A percentile compares a stretch with the other conserved stretches of the same genome.
These are phyloP conservation scores for Leucoptera coffeella DNA, from an alignment of 2,888 invertebrate genomes.

Conservation along the genomic window DNA sequence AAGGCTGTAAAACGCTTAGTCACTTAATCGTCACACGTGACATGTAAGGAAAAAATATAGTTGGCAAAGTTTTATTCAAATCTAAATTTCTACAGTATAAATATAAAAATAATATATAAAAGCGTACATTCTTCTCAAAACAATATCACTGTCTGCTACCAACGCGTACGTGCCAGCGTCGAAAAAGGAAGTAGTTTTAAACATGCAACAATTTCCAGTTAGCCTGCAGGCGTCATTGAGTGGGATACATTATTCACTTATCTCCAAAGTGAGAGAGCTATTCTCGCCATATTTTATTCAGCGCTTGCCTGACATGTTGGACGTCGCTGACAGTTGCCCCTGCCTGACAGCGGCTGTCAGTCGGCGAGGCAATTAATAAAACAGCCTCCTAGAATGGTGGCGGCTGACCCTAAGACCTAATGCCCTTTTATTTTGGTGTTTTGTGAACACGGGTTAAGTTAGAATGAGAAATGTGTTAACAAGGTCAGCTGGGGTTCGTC, in stretches of 20 bases:
- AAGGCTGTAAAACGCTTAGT: too few relatives aligned
- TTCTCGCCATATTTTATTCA: constrained; percentile 43
- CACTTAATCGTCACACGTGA: too few relatives aligned
- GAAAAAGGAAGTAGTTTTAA: too few relatives aligned
- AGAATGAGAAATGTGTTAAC: constrained; percentile 10
- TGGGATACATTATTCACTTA: constrained; percentile 36
- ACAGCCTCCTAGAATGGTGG: constrained; percentile 37
- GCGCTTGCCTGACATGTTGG: constrained; percentile 44
- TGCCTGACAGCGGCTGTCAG: constrained; percentile 20
- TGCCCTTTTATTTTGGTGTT: constrained; percentile 39
- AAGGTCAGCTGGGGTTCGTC: too few relatives aligned
- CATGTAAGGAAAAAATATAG: too few relatives aligned
- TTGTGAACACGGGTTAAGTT: constrained; percentile 23
- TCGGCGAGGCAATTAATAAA: constrained; percentile 42
- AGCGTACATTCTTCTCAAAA: background rate
- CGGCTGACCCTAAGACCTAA: constrained; percentile 46
- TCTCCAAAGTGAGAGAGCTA: constrained; percentile 41
- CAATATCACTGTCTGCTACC: background rate
- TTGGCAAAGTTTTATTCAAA: too few relatives aligned
- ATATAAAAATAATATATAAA: too few relatives aligned
- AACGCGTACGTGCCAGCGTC: too few relatives aligned
- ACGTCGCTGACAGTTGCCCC: constrained; percentile 19
- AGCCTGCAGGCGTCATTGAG: constrained; percentile 9
- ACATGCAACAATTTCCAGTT: too few relatives aligned
- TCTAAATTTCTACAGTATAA: too few relatives aligned